Evolutionary conservation across 2,113 vertebrate species (phyloP), one percentile per base, ranked within the genome.

Genomic region (Cottus gobio): DNA sequence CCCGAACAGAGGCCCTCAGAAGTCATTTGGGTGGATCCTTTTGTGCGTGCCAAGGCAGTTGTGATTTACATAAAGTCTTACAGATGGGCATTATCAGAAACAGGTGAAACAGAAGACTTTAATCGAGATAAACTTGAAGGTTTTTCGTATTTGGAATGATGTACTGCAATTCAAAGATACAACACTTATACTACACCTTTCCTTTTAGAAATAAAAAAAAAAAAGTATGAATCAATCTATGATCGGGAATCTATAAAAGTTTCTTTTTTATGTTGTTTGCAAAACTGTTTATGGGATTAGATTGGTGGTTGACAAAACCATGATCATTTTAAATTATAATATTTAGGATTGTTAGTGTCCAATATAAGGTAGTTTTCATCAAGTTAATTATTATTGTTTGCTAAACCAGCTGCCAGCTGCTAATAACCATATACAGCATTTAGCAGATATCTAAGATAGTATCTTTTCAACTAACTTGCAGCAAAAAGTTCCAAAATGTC

Each of bases 51-150:
- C 66, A 28, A 71, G 71, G 71, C 52, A 20, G 82, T 75, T 64
- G 82, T 80, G 81, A 86, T 85, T 86, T 65, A 82, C 71, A 57
- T 79, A 87, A 89, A 86, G 73, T 77, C 77, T 86, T 77, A 69
- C 89, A 91, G 85, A 89, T 90, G 86, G 73, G 60, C 1, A 7
- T 72, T 72, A 92, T 89, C 75, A 63, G 71, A 87, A 89, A 56
- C 86, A 87, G 87, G 73, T 62, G 50, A 78, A 44, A 44, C 13
- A 13, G 54, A 22, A 76, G 66, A 72, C 86, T 82, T 79, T 24
- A 66, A 82, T 87, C 60, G 48, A 68, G 5, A 46, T 77, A 15
- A 79, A 70, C 64, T 77, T 26, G 5, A 62, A 28, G 9, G 56
- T 48, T 61, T 13, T 8, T 42, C 24, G 20, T 8, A 44, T 50